Base-by-base conservation (phyloP, 2,888 invertebrate species). In the Chydorus sphaericus region DNA sequence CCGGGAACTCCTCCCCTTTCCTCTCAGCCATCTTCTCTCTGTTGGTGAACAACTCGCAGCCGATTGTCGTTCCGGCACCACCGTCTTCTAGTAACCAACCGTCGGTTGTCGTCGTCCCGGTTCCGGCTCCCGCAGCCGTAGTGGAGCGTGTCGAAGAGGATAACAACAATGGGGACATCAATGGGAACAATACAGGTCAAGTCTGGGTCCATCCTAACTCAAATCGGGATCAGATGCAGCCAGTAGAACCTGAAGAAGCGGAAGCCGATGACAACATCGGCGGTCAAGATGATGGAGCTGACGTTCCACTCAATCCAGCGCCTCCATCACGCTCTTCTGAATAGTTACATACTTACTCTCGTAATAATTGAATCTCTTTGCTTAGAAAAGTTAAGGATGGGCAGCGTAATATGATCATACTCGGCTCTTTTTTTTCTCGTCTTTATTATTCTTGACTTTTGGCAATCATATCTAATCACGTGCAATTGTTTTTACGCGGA, bases 111-210 rank as follows among this genome's bases (percentile, higher is more conserved):
- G 38, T 26, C 10, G 36, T 31, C 14, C 48, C 31, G 26, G 48
- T 26, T 16, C 20, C 52, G 16, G 31, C 33, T 52, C 18, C 36
- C 3, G 31, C 28, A 29, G 52, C 36, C 2, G 33, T 36, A 37
- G 36, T 30, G 5, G 48, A 26, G 14, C 38, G 8, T 14, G 33
- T 18, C 16, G 28, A 48, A 6, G 53, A 38, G 14, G 48, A 55
- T 26, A 55, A 55, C 49, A 55, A 55, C 33, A 55, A 55, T 36
- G 55, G 55, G n/a, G 55, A 55, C 31, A 55, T 55, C 29, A 55
- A 55, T 30, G 55, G 55, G 1, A 55, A 55, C 28, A 55, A 39
- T 37, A 55, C 55, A 28, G 49, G 29, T 5, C 36, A 36, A 28
- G 48, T 55, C 26, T 39, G 55, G 36, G 55, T 55, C 33, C 29